Evolutionary conservation across 1,140 invertebrate species (phyloP).

Genomic region (Meteorus sp.): DNA sequence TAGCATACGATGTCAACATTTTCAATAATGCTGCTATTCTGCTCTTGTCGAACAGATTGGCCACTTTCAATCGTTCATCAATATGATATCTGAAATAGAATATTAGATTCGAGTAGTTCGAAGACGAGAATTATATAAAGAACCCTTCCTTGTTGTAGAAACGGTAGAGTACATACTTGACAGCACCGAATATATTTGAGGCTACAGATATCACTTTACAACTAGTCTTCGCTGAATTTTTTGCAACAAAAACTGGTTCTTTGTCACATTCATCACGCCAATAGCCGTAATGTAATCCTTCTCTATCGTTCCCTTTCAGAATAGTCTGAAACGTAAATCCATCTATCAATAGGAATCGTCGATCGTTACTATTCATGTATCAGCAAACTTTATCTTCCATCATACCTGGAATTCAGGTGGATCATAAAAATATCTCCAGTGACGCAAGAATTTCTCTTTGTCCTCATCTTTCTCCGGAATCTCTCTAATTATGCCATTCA

Average conservation of each 20-base stretch:
- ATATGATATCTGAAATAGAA: slow-evolving; percentile 63
- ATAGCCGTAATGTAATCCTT: slow-evolving; percentile 84
- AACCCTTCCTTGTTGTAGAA: too few species aligned
- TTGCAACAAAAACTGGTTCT: slow-evolving; percentile 74
- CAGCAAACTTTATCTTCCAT: too few species aligned
- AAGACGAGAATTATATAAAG: slow-evolving; percentile 17
- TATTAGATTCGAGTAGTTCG: slow-evolving; percentile 16
- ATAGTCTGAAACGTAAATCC: slow-evolving; percentile 64
- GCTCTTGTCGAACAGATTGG: slow-evolving; percentile 69
- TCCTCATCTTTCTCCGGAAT: slow-evolving; percentile 37
- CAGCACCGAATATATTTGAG: slow-evolving; percentile 83
- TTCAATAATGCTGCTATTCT: slow-evolving; percentile 64
- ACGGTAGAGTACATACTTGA: slow-evolving; percentile 72
- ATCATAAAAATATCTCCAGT: slow-evolving; percentile 93
- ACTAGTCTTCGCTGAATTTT: slow-evolving; percentile 70
- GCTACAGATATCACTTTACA: slow-evolving; percentile 72
- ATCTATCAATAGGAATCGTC: too few species aligned
- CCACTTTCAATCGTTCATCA: slow-evolving; percentile 63
- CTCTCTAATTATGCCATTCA: slow-evolving; percentile 16
- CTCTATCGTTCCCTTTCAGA: slow-evolving; percentile 68
- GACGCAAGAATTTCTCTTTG: slow-evolving; percentile 69
- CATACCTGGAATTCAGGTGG: slow-evolving; percentile 87
- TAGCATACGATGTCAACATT: slow-evolving; percentile 67
- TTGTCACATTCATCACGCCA: slow-evolving; percentile 82
- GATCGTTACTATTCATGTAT: too few species aligned